Evolutionary conservation across 1,140 invertebrate species (phyloP).

Genomic region (Drosophila littoralis): DNA sequence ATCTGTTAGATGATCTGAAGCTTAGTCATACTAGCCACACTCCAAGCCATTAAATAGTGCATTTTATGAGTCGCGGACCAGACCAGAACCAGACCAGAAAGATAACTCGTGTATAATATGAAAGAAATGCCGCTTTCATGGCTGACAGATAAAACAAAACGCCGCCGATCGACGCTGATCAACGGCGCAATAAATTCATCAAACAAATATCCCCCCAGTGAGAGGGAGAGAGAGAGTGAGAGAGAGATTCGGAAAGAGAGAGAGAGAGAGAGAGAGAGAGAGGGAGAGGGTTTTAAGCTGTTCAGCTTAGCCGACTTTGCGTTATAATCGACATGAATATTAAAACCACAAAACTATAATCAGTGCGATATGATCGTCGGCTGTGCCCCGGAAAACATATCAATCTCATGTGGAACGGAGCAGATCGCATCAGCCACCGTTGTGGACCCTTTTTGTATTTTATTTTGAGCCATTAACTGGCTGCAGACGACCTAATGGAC

Average conservation of each 20-base stretch:
- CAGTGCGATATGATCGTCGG: slow-evolving; percentile 73
- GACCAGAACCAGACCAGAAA: slow-evolving; percentile 39
- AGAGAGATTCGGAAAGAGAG: slow-evolving; percentile 5
- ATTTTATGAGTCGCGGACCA: slow-evolving; percentile 60
- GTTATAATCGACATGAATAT: slow-evolving; percentile 73
- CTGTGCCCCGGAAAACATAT: slow-evolving; percentile 60
- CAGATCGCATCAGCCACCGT: slow-evolving; percentile 44
- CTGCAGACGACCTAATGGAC: slow-evolving; percentile 78
- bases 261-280: slow-evolving; percentile 3
- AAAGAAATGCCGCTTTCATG: slow-evolving; percentile 56
- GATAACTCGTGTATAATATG: slow-evolving; percentile 15
- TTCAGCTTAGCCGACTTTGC: slow-evolving; percentile 38
- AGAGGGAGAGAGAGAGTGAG: slow-evolving; percentile 2
- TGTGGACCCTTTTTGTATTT: slow-evolving; percentile 42
- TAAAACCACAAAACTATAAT: slow-evolving; percentile 81
- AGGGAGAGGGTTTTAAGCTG: slow-evolving; percentile 1
- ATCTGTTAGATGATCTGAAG: slow-evolving; percentile 55
- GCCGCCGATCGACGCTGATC: slow-evolving; percentile 59
- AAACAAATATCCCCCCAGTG: slow-evolving; percentile 46
- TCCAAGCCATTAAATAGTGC: slow-evolving; percentile 71
- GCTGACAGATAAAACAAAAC: slow-evolving; percentile 59
- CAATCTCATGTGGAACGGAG: slow-evolving; percentile 61
- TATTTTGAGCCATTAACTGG: slow-evolving; percentile 66
- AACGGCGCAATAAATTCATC: slow-evolving; percentile 73
- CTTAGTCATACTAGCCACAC: slow-evolving; percentile 66